Percentiles rank a stretch among this genome's conserved stretches.
Conservation (phyloP, 1,140 invertebrate species). For the Bombyx mori region ASM3026992v2 NC_085110.1:11712501-11713000, state of each 20-base stretch:
- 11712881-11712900: background rate
- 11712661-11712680: slow-evolving; percentile 12
- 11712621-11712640: slow-evolving; percentile 49
- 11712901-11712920: background rate
- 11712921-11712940: background rate
- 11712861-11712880: background rate
- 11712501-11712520: slow-evolving; percentile 1
- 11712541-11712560: slow-evolving; percentile 47
- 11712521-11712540: slow-evolving; percentile 44
- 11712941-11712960: slow-evolving; percentile 24
- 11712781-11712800: background rate
- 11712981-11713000: background rate
- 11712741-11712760: slow-evolving; percentile 36
- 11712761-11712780: background rate
- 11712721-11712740: slow-evolving; percentile 49
- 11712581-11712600: slow-evolving; percentile 61
- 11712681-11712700: slow-evolving; percentile 20
- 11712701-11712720: slow-evolving; percentile 35
- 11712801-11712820: background rate
- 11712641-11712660: slow-evolving; percentile 25
- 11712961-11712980: slow-evolving; percentile 1
- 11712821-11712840: no score
- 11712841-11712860: no score
- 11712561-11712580: slow-evolving; percentile 67
- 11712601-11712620: slow-evolving; percentile 60